Base-by-base conservation (phyloP, 2,888 invertebrate genomes). In the Hyppa rectilinea region DNA sequence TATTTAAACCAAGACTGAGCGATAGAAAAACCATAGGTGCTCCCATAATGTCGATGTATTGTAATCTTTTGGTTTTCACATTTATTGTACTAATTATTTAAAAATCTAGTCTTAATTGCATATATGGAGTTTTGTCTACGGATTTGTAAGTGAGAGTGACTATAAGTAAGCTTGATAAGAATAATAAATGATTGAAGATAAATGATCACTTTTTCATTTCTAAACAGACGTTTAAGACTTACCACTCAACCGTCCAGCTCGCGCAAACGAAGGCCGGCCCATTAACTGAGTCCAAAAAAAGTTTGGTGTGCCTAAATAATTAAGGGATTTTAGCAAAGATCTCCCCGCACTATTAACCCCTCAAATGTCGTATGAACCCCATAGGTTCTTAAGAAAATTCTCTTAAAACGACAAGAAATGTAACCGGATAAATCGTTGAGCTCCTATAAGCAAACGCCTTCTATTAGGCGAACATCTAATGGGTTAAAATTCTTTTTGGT, bases 1-100 rank as follows among this genome's bases (percentile, higher is more conserved):
- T 79, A 71, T 82, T 73, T 79, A 75, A 69, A 81, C 56, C 67
- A 87, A 85, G 87, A 85, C 85, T 87, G 84, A 85, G 74, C 71
- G 72, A 68, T 67, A 77, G 67, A 71, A 75, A 73, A 82, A 81
- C 69, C 71, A 82, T 77, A 81, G 81, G 80, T 85, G 86, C 85
- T 85, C 80, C 69, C 34, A 65, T 71, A 71, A 66, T 76, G 59
- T 73, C 58, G 71, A 78, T 61, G 61, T 66, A 69, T 69, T 71
- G 74, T 71, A 69, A 69, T 62, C 69, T 82, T 82, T 82, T 74
- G 74, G 55, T 61, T 78, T 79, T 71, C 43, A 70, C 65, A 52
- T 65, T 53, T 71, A 83, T 72, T 74, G 62, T 71, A 71, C 50
- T 71, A 74, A 71, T 67, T 82, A 67, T 78, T 75, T 81, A 73